These are phyloP conservation scores for Chelonus formosanus DNA, from an alignment of 2,888 invertebrate species.

Conservation along the genomic window DNA sequence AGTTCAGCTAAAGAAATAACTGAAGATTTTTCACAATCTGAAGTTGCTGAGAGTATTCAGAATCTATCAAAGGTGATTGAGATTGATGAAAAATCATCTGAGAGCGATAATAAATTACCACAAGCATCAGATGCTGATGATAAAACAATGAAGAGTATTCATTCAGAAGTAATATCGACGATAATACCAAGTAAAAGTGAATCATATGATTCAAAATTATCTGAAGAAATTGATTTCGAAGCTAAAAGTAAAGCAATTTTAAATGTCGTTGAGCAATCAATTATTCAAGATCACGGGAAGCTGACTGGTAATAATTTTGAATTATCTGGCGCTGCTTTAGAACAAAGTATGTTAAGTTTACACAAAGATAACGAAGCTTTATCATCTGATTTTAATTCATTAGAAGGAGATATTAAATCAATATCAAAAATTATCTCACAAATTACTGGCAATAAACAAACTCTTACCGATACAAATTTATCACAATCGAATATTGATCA, in stretches of 20 bases:
- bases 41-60: slow-evolving; percentile 25
- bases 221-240: slow-evolving; percentile 54
- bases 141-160: slow-evolving; percentile 6
- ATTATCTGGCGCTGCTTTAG: slow-evolving; percentile 40
- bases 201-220: slow-evolving; percentile 26
- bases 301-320: slow-evolving; percentile 36
- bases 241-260: slow-evolving; percentile 56
- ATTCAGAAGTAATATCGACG: slow-evolving; percentile 39
- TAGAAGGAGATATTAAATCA: slow-evolving; percentile 47
- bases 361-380: slow-evolving; percentile 47
- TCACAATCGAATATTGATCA: not conserved
- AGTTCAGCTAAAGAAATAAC: slow-evolving; percentile 53
- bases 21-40: slow-evolving; percentile 44
- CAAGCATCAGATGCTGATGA: not conserved
- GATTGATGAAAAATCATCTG: not conserved
- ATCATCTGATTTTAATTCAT: slow-evolving; percentile 46
- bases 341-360: slow-evolving; percentile 45
- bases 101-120: not conserved
- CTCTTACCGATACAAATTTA: not conserved
- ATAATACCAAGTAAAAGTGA: slow-evolving; percentile 35
- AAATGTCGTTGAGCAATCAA: slow-evolving; percentile 57
- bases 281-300: slow-evolving; percentile 53
- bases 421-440: slow-evolving; percentile 51
- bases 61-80: not conserved
- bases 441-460: slow-evolving; percentile 40